Conservation (phyloP, 2,113 vertebrate genomes). For the Rhinichthys klamathensis region DNA sequence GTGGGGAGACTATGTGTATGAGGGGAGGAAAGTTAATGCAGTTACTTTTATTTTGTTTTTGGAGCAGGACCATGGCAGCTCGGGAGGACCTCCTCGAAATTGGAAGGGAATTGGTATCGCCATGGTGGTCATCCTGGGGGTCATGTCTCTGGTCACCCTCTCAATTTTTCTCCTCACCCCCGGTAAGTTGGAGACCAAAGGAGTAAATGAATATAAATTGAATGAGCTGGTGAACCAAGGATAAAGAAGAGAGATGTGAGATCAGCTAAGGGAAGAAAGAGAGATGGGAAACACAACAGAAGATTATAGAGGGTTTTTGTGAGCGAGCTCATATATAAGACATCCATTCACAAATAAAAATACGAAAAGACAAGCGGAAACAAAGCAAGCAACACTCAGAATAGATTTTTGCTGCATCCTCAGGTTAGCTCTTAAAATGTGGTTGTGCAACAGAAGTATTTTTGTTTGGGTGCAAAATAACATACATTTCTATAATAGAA, state of each 20-base stretch:
- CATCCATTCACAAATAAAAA: constrained; percentile 19
- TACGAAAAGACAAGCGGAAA: neutral
- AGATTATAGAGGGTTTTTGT: constrained; percentile 3
- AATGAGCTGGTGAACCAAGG: neutral
- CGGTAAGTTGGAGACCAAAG: constrained; percentile 65
- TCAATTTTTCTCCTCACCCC: constrained; percentile 79
- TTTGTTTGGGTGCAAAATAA: neutral
- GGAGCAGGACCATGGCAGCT: constrained; percentile 74
- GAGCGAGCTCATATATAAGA: constrained; percentile 4
- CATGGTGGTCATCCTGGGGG: constrained; percentile 79
- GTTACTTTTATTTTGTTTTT: constrained; percentile 30
- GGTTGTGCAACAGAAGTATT: neutral
- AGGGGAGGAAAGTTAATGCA: neutral
- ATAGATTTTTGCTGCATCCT: neutral
- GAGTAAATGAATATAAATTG: neutral
- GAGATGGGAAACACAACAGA: neutral
- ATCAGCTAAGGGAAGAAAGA: neutral
- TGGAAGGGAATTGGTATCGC: constrained; percentile 85
- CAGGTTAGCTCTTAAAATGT: neutral
- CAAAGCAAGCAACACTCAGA: constrained; percentile 18
- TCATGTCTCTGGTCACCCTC: constrained; percentile 80
- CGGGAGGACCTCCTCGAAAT: constrained; percentile 77
- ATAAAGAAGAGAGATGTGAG: neutral
- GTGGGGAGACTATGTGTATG: constrained; percentile 45
- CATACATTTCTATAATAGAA: neutral